Evolutionary conservation across 2,797 vertebrate species (phyloP).

Genomic region (Gambusia yucatana): DNA sequence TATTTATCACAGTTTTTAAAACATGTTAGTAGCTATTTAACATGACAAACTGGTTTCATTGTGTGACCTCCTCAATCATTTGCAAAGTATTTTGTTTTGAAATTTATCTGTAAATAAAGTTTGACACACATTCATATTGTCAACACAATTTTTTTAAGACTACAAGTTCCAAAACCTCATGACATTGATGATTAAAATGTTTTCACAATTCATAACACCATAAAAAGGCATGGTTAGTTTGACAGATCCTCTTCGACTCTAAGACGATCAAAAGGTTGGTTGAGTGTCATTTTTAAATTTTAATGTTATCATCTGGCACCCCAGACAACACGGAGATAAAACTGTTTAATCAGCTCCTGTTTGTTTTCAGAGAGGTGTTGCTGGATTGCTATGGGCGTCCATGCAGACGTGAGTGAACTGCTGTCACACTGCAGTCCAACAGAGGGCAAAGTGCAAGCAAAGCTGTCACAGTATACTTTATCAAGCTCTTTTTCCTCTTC

Average conservation of each 20-base stretch:
- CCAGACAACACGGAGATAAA: background rate
- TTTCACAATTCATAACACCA: background rate
- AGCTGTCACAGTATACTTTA: slow-evolving; percentile 42
- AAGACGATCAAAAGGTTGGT: background rate
- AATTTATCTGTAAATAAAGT: background rate
- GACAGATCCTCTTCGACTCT: background rate
- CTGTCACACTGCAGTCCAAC: slow-evolving; percentile 58
- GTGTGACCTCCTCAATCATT: background rate
- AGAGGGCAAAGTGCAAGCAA: slow-evolving; percentile 75
- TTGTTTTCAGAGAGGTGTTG: background rate
- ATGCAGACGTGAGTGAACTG: slow-evolving; percentile 25
- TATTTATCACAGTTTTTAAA: background rate
- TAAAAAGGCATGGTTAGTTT: background rate
- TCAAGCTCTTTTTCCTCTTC: slow-evolving; percentile 41
- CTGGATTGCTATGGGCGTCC: background rate
- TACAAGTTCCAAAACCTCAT: background rate
- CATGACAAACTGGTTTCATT: background rate
- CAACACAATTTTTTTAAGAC: background rate
- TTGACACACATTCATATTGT: background rate
- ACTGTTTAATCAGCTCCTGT: slow-evolving; percentile 13
- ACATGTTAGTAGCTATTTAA: background rate
- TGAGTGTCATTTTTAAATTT: background rate
- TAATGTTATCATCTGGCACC: background rate
- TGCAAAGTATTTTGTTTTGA: background rate
- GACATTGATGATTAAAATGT: background rate